Evolutionary conservation across 2,888 invertebrate species (phyloP), one percentile per base, ranked within the genome.

Genomic region (Sinohyriopsis cumingii): DNA sequence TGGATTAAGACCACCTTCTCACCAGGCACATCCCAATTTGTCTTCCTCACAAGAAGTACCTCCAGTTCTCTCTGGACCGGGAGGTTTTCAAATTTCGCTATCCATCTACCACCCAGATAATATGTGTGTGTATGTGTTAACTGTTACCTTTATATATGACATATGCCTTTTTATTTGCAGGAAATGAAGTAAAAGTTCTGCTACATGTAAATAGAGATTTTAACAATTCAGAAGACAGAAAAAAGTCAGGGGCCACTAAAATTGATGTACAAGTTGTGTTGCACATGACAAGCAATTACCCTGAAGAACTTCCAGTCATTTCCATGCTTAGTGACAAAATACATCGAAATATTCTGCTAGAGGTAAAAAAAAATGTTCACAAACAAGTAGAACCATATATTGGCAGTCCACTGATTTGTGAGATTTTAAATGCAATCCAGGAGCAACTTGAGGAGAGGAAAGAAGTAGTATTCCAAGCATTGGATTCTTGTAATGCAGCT

Each of bases 361-460:
- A 57, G 22, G 55, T 81, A 15, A 78, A 78, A 60, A 45, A 65
- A 12, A 63, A 72, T 53, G 69, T 73, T 19, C 33, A 55, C 18
- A 55, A 67, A 12, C 65, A 28, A 59, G 72, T 73, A 33, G 28
- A 65, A 28, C 62, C 69, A n/a, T 65, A 76, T 53, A 62, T 73
- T 57, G 80, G 79, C 19, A 65, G 72, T 61, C 78, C 81, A 15
- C 77, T 83, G 80, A 22, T 83, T 19, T 53, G 81, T 28, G 71
- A 80, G n/a, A 25, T 83, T 22, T 67, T 78, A 18, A 61, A 73
- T 20, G 59, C 64, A 20, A 56, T 80, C 18, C 71, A 78, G 55
- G 78, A 82, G 57, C 53, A 72, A 24, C n/a, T 78, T 28, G 57
- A 61, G 56, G 56, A 67, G 55, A 68, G 68, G 69, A 20, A 55